These are phyloP conservation scores for Bergia sp. DNA, from an alignment of 92 coral and sea anemone genomes.

Conservation along the genomic window DNA sequence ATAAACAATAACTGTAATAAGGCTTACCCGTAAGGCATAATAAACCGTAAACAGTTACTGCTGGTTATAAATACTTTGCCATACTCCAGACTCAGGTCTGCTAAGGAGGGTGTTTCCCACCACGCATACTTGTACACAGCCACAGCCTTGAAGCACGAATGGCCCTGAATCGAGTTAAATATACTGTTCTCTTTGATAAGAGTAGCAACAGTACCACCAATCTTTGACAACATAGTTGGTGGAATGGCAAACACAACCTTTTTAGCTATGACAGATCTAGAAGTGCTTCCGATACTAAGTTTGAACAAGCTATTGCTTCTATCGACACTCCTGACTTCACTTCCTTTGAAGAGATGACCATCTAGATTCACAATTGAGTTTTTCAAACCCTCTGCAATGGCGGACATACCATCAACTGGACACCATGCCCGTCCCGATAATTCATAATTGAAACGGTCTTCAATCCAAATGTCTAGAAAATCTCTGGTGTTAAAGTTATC, in stretches of 20 bases:
- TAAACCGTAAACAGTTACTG: slow-evolving; percentile 58
- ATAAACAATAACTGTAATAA: too few species aligned
- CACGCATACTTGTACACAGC: slow-evolving; percentile 54
- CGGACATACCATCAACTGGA: slow-evolving; percentile 10
- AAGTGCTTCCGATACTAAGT: neutral
- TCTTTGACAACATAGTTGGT: slow-evolving; percentile 20
- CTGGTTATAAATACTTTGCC: slow-evolving; percentile 49
- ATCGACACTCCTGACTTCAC: slow-evolving; percentile 4
- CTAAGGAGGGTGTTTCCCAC: slow-evolving; percentile 37
- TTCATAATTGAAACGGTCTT: neutral
- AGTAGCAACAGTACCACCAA: neutral
- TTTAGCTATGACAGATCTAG: neutral
- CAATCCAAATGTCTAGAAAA: neutral
- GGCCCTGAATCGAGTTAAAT: slow-evolving; percentile 10
- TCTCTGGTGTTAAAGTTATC: neutral
- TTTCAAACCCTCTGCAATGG: slow-evolving; percentile 8
- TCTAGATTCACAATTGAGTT: neutral
- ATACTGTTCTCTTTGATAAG: neutral
- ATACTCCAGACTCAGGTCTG: slow-evolving; percentile 26
- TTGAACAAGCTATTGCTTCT: neutral
- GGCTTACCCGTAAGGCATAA: slow-evolving; percentile 59
- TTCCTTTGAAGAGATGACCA: slow-evolving; percentile 8
- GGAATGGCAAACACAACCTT: slow-evolving; percentile 33
- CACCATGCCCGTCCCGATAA: neutral
- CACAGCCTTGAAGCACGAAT: slow-evolving; percentile 29